Evolutionary conservation across 2,113 vertebrate genomes (phyloP).

Genomic region (Andinoacara biseriatus): DNA sequence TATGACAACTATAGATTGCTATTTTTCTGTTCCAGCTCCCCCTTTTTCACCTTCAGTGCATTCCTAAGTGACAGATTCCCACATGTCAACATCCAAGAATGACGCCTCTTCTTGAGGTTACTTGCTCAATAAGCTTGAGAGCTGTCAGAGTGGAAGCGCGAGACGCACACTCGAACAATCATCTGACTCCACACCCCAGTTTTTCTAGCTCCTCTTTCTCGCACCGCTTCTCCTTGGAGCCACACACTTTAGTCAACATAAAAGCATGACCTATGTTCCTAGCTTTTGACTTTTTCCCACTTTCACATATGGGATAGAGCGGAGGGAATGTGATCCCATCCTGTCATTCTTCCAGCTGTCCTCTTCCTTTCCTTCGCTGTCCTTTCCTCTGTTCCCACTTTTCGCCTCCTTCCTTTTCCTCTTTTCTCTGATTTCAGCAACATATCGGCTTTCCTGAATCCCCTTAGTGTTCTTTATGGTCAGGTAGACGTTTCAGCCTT

Average conservation of each 20-base stretch:
- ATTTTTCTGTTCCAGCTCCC: not conserved
- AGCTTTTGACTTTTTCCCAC: conserved; percentile 53
- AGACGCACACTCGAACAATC: conserved; percentile 25
- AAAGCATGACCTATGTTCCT: conserved; percentile 37
- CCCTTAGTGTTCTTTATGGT: not conserved
- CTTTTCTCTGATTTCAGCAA: not conserved
- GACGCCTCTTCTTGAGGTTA: conserved; percentile 30
- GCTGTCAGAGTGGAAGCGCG: conserved; percentile 23
- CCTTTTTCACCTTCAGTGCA: not conserved
- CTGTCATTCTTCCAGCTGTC: conserved; percentile 54
- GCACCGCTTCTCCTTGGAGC: conserved; percentile 5
- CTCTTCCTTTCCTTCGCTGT: conserved; percentile 6
- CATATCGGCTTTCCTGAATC: conserved; percentile 19
- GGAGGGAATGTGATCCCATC: conserved; percentile 57
- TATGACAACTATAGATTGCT: not conserved
- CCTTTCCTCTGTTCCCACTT: conserved; percentile 3
- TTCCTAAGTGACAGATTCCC: not conserved
- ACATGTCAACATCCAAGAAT: conserved; percentile 8
- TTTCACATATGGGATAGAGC: conserved; percentile 34
- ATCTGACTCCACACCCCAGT: not conserved
- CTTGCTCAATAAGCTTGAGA: conserved; percentile 34
- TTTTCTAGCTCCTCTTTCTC: not conserved
- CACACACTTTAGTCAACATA: conserved; percentile 36
- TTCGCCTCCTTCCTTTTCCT: conserved; percentile 23
- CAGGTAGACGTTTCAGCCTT: conserved; percentile 5